Conservation (phyloP, 2,797 vertebrate genomes). For the Propithecus perrieri region DNA sequence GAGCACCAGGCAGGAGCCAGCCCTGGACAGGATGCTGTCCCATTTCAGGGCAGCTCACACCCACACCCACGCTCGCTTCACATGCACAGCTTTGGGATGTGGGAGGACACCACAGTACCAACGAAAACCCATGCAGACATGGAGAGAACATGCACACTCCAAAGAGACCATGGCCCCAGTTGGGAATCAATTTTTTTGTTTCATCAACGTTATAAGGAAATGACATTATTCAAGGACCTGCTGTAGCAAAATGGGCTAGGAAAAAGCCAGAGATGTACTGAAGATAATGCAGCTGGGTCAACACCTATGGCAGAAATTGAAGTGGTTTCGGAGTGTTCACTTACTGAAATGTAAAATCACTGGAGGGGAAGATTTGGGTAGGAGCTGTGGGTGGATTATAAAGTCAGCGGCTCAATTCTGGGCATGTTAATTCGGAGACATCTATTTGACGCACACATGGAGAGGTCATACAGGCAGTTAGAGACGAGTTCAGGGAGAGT, state of each 20-base stretch:
- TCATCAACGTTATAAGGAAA: background rate
- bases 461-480: background rate
- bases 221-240: background rate
- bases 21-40: background rate
- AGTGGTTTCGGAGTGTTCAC: background rate
- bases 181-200: background rate
- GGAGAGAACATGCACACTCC: background rate
- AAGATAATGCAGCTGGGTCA: background rate
- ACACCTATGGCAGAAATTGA: accelerated
- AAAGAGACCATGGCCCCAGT: background rate
- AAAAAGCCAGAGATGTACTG: background rate
- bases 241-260: background rate
- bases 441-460: background rate
- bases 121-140: background rate
- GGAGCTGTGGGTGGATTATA: accelerated
- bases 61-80: background rate
- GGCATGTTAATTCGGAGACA: background rate
- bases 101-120: background rate
- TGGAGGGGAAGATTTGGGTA: background rate
- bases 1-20: background rate
- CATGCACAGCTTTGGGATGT: background rate
- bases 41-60: background rate
- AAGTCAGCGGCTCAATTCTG: background rate
- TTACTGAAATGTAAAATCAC: background rate
- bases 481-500: background rate